These are phyloP conservation scores for Lasioglossum pauxillum DNA, from an alignment of 2,888 invertebrate genomes.

Conservation along the genomic window DNA sequence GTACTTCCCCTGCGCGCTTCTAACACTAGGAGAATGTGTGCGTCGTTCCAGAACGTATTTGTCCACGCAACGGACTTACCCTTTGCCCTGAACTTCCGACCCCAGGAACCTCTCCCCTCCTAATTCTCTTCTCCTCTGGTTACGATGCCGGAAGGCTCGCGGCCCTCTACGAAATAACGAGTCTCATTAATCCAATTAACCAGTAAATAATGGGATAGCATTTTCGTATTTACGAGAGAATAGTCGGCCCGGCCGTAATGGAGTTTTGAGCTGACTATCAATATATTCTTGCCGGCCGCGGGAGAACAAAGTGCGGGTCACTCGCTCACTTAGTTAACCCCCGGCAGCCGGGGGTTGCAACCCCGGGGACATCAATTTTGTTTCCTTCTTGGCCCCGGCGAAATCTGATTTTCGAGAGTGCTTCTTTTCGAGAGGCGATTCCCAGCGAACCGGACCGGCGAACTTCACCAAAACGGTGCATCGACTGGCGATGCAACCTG, in stretches of 20 bases:
- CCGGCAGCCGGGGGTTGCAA: slow-evolving; percentile 60
- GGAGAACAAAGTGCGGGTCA: slow-evolving; percentile 83
- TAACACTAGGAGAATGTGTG: slow-evolving; percentile 27
- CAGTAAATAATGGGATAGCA: slow-evolving; percentile 85
- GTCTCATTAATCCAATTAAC: slow-evolving; percentile 85
- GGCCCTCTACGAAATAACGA: slow-evolving; percentile 82
- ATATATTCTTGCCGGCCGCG: slow-evolving; percentile 81
- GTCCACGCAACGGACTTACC: slow-evolving; percentile 73
- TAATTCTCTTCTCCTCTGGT: slow-evolving; percentile 65
- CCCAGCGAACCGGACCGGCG: background rate
- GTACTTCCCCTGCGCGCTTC: background rate
- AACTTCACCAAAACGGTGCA: background rate
- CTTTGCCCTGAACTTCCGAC: slow-evolving; percentile 67
- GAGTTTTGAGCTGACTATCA: slow-evolving; percentile 85
- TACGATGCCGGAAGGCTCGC: slow-evolving; percentile 60
- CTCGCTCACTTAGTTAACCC: slow-evolving; percentile 82
- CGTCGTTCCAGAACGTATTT: slow-evolving; percentile 68
- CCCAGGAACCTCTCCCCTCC: slow-evolving; percentile 56
- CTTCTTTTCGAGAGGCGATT: slow-evolving; percentile 32
- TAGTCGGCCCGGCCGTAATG: slow-evolving; percentile 82
- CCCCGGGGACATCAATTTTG: slow-evolving; percentile 75
- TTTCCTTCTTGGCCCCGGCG: slow-evolving; percentile 62
- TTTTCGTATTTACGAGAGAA: slow-evolving; percentile 84
- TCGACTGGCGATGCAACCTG: background rate
- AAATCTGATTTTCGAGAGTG: slow-evolving; percentile 66